These are phyloP conservation scores for Rhodinocichla rosea DNA, from an alignment of 2,113 vertebrate species.

Conservation along the genomic window DNA sequence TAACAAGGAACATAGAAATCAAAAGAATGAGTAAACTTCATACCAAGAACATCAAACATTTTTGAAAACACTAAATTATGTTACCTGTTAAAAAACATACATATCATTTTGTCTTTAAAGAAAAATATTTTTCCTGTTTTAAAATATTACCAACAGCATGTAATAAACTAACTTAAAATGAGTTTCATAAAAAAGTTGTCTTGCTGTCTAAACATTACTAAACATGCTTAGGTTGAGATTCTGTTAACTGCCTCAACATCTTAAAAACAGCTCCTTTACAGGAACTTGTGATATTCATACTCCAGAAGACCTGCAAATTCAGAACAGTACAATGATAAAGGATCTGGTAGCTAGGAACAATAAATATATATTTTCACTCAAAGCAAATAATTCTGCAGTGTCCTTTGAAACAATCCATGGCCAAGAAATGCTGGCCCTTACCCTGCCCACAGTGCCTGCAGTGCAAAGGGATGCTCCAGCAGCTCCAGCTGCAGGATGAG, in stretches of 20 bases:
- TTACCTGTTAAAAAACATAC: constrained; percentile 66
- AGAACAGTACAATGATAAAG: constrained; percentile 59
- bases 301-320: constrained; percentile 49
- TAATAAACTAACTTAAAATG: constrained; percentile 71
- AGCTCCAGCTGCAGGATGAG: neutral
- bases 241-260: constrained; percentile 61
- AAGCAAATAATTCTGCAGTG: neutral
- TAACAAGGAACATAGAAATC: constrained; percentile 41
- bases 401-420: neutral
- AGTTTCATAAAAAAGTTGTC: constrained; percentile 69
- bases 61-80: constrained; percentile 60
- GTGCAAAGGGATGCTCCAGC: neutral
- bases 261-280: constrained; percentile 53
- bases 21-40: constrained; percentile 49
- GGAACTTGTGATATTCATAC: constrained; percentile 47
- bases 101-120: constrained; percentile 62
- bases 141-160: constrained; percentile 68
- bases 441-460: neutral
- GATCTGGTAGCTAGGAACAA: constrained; percentile 33
- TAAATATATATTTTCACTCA: constrained; percentile 1
- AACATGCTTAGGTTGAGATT: constrained; percentile 65
- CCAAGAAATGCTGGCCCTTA: neutral
- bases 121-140: constrained; percentile 69
- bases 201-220: constrained; percentile 53
- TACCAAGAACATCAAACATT: constrained; percentile 32